Conservation (phyloP, 2,888 invertebrate genomes). For the Orthosia incerta region DNA sequence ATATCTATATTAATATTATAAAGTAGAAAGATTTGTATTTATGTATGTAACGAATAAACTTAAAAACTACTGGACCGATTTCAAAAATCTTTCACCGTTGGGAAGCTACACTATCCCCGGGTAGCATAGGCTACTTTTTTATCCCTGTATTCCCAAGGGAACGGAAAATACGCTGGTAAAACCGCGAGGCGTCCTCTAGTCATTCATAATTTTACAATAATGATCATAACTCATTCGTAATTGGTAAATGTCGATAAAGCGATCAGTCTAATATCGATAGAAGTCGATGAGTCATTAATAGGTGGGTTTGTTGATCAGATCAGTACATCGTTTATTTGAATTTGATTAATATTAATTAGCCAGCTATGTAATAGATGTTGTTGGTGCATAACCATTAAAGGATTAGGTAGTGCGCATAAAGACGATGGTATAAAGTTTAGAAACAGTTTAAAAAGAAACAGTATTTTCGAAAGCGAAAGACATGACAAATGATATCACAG, state of each 20-base stretch:
- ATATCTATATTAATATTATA: too few species aligned
- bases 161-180: too few species aligned
- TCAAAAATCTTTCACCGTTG: too few species aligned
- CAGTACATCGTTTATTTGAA: constrained; percentile 18
- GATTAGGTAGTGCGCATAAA: constrained; percentile 9
- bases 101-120: too few species aligned
- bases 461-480: constrained; percentile 42
- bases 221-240: not conserved
- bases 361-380: constrained; percentile 4
- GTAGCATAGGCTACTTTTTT: too few species aligned
- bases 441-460: constrained; percentile 22
- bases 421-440: not conserved
- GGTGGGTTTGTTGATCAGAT: constrained; percentile 5
- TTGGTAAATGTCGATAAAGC: not conserved
- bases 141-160: too few species aligned
- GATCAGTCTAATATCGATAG: constrained; percentile 4
- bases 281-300: constrained; percentile 36
- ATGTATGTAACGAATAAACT: too few species aligned
- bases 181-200: too few species aligned
- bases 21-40: too few species aligned
- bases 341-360: constrained; percentile 48
- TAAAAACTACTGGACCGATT: too few species aligned
- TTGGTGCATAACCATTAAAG: constrained; percentile 1
- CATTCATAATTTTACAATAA: too few species aligned
- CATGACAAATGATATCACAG: constrained; percentile 35